Percentiles rank a stretch among this genome's conserved stretches.
Conservation (phyloP, 2,113 vertebrate genomes). For the Sylvia atricapilla region DNA sequence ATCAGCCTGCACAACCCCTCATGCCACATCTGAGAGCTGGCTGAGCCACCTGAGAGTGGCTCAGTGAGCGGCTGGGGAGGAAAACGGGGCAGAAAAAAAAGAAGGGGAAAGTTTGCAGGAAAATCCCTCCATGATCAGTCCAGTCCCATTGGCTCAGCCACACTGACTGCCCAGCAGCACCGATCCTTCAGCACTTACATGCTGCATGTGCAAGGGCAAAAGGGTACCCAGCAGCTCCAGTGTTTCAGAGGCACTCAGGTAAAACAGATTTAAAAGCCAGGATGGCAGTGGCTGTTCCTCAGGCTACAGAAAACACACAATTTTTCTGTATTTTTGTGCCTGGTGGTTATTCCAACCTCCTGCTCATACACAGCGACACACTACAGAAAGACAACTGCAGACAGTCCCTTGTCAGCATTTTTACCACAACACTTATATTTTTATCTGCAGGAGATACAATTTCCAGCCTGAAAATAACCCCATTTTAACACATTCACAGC, state of each 20-base stretch:
- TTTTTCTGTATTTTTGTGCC: not conserved
- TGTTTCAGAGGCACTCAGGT: not conserved
- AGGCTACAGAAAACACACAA: not conserved
- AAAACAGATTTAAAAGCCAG: not conserved
- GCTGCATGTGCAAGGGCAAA: not conserved
- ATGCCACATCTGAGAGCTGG: not conserved
- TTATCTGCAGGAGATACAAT: conserved; percentile 7
- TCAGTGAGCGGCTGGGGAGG: not conserved
- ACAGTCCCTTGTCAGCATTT: conserved; percentile 12
- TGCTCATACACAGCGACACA: not conserved
- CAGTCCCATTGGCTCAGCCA: not conserved
- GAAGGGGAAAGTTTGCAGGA: not conserved
- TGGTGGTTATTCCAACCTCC: not conserved
- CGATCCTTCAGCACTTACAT: not conserved
- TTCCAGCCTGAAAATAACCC: conserved; percentile 21
- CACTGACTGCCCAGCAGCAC: not conserved
- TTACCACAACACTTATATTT: not conserved
- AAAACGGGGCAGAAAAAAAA: rapidly evolving
- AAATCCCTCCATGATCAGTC: not conserved
- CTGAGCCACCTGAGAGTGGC: rapidly evolving
- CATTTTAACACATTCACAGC: not conserved
- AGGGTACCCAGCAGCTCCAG: not conserved
- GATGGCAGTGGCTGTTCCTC: not conserved
- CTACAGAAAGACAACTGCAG: not conserved
- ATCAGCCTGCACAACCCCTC: not conserved